A percentile compares a stretch with the other conserved stretches of the same genome.
These are phyloP conservation scores for Leucoma salicis DNA, from an alignment of 2,888 invertebrate genomes.

Conservation along the genomic window DNA sequence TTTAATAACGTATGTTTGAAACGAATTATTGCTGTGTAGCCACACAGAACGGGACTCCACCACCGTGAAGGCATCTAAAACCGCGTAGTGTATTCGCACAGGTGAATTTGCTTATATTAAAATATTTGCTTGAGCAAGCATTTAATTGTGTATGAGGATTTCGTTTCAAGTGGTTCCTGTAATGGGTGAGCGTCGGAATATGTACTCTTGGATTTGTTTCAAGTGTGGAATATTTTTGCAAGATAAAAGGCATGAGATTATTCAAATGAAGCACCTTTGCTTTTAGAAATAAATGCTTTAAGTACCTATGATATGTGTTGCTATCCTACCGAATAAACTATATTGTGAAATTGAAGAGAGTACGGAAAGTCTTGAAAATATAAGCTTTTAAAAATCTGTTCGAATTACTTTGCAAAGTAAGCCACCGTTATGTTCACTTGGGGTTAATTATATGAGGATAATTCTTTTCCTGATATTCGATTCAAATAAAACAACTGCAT, in stretches of 20 bases:
- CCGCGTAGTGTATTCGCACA: conserved; percentile 25
- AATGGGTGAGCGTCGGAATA: not conserved
- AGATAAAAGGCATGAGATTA: not conserved
- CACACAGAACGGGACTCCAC: conserved; percentile 28
- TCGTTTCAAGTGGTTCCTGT: conserved; percentile 15
- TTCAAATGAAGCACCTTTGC: too few relatives aligned
- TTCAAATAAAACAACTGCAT: too few relatives aligned
- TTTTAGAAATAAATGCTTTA: too few relatives aligned
- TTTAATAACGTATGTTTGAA: conserved; percentile 18
- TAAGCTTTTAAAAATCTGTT: too few relatives aligned
- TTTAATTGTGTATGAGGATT: conserved; percentile 23
- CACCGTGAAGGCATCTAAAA: conserved; percentile 18
- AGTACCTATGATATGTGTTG: too few relatives aligned
- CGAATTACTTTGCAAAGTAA: too few relatives aligned
- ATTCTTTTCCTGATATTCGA: too few relatives aligned
- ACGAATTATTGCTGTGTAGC: conserved; percentile 25
- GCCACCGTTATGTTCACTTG: too few relatives aligned
- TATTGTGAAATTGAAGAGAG: too few relatives aligned
- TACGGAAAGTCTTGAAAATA: too few relatives aligned
- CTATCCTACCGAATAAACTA: too few relatives aligned
- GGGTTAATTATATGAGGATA: too few relatives aligned
- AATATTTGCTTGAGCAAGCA: conserved; percentile 22
- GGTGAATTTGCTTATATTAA: conserved; percentile 34
- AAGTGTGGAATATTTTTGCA: not conserved
- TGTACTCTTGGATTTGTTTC: not conserved